These are phyloP conservation scores for Drosophila mayaguana DNA, from an alignment of 2,888 invertebrate species.

Conservation along the genomic window DNA sequence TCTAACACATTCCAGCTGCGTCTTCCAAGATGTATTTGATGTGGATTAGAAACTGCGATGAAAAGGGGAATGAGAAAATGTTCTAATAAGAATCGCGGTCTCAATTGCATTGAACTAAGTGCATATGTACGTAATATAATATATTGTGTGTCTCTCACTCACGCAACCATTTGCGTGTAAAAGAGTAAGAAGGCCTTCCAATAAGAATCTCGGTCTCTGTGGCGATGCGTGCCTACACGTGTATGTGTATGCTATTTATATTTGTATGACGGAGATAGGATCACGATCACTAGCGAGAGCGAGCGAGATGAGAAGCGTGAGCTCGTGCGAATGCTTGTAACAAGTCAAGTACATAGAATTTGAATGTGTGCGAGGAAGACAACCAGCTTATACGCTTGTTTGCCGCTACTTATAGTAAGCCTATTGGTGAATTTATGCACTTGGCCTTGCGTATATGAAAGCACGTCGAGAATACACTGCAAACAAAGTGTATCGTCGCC, in stretches of 20 bases:
- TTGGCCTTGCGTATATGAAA: background rate
- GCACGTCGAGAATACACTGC: background rate
- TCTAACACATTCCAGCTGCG: too few species aligned
- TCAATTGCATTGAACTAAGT: too few species aligned
- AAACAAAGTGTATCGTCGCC: background rate
- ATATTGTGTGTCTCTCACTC: too few species aligned
- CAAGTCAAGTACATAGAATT: background rate
- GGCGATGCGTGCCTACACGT: background rate
- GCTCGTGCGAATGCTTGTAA: background rate
- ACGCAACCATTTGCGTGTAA: too few species aligned
- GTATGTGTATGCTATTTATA: too few species aligned
- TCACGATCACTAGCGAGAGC: too few species aligned
- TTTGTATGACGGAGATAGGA: too few species aligned
- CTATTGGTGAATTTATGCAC: background rate
- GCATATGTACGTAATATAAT: too few species aligned
- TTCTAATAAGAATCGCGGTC: background rate
- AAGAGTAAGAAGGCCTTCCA: too few species aligned
- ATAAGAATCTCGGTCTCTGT: background rate
- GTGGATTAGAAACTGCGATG: background rate
- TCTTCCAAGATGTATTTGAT: too few species aligned
- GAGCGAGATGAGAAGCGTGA: background rate
- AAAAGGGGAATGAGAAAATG: too few species aligned
- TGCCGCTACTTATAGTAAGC: too few species aligned
- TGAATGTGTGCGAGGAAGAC: background rate
- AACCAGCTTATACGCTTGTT: background rate